phyloP scores from a whole-genome alignment of 1,140 invertebrate genomes.

The Papilio machaon region DNA sequence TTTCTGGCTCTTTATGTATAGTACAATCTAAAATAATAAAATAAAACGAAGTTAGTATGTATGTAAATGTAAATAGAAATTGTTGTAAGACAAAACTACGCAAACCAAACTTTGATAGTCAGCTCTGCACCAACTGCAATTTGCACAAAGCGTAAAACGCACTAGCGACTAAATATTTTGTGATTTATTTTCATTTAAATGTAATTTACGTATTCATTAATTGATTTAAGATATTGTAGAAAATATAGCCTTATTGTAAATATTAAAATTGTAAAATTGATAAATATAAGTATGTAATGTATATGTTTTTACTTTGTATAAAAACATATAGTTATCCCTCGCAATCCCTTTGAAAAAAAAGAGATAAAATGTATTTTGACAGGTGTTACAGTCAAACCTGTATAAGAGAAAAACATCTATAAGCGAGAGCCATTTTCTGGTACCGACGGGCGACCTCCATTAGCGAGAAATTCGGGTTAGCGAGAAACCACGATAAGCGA shows the following conservation, averaged over 20 bases:
- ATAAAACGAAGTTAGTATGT: neutral
- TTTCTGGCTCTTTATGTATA: neutral
- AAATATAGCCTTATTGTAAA: neutral
- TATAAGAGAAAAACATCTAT: too few relatives aligned
- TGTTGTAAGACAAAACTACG: neutral
- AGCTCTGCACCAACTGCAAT: constrained; percentile 9
- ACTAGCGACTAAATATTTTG: neutral
- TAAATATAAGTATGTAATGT: too few relatives aligned
- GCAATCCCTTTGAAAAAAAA: neutral
- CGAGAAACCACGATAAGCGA: too few relatives aligned
- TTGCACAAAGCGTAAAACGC: neutral
- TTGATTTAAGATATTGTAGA: too few relatives aligned
- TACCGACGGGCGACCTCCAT: too few relatives aligned
- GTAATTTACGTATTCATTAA: too few relatives aligned
- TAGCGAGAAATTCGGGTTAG: too few relatives aligned
- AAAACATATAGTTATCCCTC: neutral
- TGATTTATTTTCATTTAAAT: neutral
- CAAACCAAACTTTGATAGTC: constrained; percentile 10
- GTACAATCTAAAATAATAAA: neutral
- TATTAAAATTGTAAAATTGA: neutral
- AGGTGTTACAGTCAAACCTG: neutral
- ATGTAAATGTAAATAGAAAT: constrained; percentile 2
- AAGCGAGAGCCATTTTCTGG: too few relatives aligned
- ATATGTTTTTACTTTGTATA: too few relatives aligned
- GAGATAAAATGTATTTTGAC: neutral